Evolutionary conservation across 64 coral and sea anemone species (phyloP).

Genomic region (Acropora tenuis): DNA sequence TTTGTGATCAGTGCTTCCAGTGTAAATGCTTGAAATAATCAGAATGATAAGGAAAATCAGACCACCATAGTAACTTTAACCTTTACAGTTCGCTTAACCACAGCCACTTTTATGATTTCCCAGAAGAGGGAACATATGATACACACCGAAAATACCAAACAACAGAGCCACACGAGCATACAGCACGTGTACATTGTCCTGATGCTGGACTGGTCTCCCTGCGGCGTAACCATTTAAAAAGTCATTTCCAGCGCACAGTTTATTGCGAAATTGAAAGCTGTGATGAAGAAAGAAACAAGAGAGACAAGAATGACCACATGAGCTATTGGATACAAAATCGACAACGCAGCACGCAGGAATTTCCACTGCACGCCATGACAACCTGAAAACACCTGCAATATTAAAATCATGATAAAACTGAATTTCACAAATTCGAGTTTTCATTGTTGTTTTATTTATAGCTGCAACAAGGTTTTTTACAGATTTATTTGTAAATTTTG

Average conservation of each 20-base stretch:
- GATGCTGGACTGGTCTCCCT: conserved; percentile 5
- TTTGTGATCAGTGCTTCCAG: background rate
- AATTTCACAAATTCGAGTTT: no score
- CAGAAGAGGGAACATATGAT: conserved; percentile 70
- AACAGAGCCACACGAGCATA: conserved; percentile 62
- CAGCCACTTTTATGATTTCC: conserved; percentile 56
- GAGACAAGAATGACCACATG: conserved; percentile 62
- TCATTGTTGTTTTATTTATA: no score
- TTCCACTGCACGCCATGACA: conserved; percentile 21
- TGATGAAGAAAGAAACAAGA: conserved; percentile 63
- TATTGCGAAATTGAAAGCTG: conserved; percentile 63
- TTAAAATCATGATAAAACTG: background rate
- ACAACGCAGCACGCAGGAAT: conserved; percentile 17
- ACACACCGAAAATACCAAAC: conserved; percentile 40
- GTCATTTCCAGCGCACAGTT: conserved; percentile 79
- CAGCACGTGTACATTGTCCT: conserved; percentile 54
- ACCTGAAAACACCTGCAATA: conserved; percentile 49
- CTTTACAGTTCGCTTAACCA: conserved; percentile 38
- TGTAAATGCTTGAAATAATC: conserved; percentile 25
- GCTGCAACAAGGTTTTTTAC: no score
- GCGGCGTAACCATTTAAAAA: conserved; percentile 73
- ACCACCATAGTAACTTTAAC: conserved; percentile 17
- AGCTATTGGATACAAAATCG: conserved; percentile 12
- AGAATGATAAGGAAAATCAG: conserved; percentile 40
- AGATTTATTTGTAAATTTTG: no score